phyloP scores from a whole-genome alignment of 2,113 vertebrate species.

The Malurus melanocephalus region DNA sequence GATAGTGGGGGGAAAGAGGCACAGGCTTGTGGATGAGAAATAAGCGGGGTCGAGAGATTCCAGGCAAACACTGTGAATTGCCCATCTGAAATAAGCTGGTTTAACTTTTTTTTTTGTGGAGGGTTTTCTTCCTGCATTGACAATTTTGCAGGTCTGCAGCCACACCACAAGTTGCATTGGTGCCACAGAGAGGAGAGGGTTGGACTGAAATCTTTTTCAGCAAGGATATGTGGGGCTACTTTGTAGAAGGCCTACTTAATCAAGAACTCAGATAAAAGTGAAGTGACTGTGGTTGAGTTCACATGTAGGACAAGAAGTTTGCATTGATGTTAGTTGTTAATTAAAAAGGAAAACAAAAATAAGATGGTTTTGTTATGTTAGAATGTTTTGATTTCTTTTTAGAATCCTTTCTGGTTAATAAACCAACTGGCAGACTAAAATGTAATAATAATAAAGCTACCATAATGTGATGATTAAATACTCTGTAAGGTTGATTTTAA shows the following conservation, averaged over 20 bases:
- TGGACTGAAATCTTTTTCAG: neutral
- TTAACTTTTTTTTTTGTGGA: neutral
- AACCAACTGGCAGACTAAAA: neutral
- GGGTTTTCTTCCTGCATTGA: neutral
- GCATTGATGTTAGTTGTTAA: neutral
- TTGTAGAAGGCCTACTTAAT: neutral
- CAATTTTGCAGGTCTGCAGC: neutral
- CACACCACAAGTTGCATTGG: neutral
- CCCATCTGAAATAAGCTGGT: neutral
- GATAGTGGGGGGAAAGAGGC: neutral
- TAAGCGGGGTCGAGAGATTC: neutral
- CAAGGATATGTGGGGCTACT: neutral
- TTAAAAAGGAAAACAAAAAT: neutral
- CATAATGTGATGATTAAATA: neutral
- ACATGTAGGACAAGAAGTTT: neutral
- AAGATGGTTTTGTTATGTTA: neutral
- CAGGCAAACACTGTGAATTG: fast-evolving
- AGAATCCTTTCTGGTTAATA: neutral
- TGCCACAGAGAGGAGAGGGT: neutral
- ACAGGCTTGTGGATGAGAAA: neutral
- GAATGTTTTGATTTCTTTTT: neutral
- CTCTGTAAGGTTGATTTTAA: neutral
- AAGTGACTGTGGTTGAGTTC: neutral
- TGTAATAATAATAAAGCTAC: neutral
- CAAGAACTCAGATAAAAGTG: neutral